Percentiles rank a stretch among this genome's conserved stretches.
phyloP scores from a whole-genome alignment of 2,113 vertebrate genomes.

The Motacilla tschutschensis region DNA sequence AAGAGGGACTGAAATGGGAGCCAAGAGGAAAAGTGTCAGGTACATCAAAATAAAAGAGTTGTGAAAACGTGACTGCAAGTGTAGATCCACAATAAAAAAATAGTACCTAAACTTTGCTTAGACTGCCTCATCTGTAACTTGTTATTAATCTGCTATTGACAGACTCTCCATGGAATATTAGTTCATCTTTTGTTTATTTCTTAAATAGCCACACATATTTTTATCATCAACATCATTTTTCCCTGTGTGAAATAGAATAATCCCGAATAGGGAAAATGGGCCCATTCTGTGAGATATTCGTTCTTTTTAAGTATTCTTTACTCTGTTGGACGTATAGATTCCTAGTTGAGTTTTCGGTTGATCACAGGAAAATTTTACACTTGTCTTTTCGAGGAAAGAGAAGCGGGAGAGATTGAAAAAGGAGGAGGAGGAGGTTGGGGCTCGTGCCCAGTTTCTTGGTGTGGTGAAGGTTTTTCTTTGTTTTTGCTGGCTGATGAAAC shows the following conservation, averaged over 20 bases:
- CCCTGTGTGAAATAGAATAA: neutral
- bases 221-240: neutral
- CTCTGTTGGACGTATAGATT: neutral
- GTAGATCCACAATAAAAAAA: neutral
- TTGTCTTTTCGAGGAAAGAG: neutral
- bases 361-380: neutral
- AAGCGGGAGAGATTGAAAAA: neutral
- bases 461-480: neutral
- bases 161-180: neutral
- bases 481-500: neutral
- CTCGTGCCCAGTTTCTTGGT: neutral
- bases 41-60: conserved; percentile 23
- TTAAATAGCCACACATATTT: neutral
- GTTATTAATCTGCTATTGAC: neutral
- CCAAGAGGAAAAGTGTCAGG: conserved; percentile 25
- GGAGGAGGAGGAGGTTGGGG: neutral
- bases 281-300: neutral
- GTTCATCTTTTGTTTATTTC: neutral
- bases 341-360: neutral
- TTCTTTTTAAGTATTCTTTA: neutral
- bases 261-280: neutral
- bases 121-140: neutral
- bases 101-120: neutral
- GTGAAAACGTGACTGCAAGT: neutral
- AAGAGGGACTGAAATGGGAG: conserved; percentile 15